phyloP scores from a whole-genome alignment of 2,113 vertebrate genomes.

The Aldabrachelys gigantea region DNA sequence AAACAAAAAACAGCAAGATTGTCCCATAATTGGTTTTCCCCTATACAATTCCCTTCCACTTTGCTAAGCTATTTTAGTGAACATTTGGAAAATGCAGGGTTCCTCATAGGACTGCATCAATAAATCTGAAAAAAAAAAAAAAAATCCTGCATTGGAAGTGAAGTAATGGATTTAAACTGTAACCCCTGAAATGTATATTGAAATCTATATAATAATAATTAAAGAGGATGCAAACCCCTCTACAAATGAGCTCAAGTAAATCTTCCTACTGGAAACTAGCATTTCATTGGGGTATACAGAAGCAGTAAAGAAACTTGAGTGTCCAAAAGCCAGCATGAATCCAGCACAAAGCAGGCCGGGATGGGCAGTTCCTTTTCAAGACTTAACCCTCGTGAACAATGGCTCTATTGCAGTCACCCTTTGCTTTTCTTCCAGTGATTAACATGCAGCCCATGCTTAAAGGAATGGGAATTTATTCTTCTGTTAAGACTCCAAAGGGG shows the following conservation, averaged over 20 bases:
- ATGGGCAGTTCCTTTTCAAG: constrained; percentile 74
- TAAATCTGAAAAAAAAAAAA: constrained; percentile 34
- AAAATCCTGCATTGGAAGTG: neutral
- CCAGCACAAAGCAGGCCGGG: constrained; percentile 75
- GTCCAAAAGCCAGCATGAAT: constrained; percentile 75
- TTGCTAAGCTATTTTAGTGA: constrained; percentile 59
- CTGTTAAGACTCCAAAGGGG: constrained; percentile 73
- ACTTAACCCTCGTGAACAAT: constrained; percentile 73
- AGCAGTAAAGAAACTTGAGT: constrained; percentile 67
- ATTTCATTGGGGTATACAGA: constrained; percentile 56
- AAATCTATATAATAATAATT: constrained; percentile 34
- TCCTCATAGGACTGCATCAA: neutral
- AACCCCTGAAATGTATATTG: constrained; percentile 34
- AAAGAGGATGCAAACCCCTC: constrained; percentile 2
- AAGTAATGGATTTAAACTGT: neutral
- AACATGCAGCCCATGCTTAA: constrained; percentile 76
- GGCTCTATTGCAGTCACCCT: constrained; percentile 73
- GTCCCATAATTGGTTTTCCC: constrained; percentile 40
- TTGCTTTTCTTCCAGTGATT: constrained; percentile 79
- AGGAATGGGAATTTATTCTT: constrained; percentile 75
- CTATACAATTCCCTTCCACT: constrained; percentile 44
- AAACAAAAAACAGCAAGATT: constrained; percentile 59
- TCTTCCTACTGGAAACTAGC: constrained; percentile 29
- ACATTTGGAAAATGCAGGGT: constrained; percentile 8
- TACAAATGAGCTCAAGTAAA: neutral